Percentiles rank a stretch among this genome's conserved stretches.
These are phyloP conservation scores for Hydractinia symbiolongicarpus DNA, from an alignment of 30 jellyfish, hydroid and myxozoan species.

Conservation along the genomic window DNA sequence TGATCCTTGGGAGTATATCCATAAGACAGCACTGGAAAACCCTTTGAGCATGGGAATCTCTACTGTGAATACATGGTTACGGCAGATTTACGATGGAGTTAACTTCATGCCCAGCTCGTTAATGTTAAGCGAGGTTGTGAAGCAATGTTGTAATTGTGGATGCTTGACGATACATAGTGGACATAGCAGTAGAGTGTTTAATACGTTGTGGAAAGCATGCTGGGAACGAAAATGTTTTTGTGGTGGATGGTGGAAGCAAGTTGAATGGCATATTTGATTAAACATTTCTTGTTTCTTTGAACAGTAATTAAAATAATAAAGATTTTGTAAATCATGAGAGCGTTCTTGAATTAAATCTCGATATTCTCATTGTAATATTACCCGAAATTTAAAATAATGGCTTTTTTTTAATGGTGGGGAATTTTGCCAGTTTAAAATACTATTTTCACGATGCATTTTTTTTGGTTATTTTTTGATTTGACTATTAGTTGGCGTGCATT, in stretches of 20 bases:
- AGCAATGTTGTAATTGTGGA: slow-evolving; percentile 64
- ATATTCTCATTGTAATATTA: too few species aligned
- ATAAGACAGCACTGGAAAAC: slow-evolving; percentile 22
- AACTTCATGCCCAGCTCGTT: slow-evolving; percentile 42
- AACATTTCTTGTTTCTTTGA: background rate
- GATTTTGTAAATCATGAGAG: too few species aligned
- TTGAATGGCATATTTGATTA: slow-evolving; percentile 12
- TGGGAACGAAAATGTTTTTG: slow-evolving; percentile 58
- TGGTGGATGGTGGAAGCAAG: slow-evolving; percentile 72
- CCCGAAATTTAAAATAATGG: too few species aligned
- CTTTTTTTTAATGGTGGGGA: too few species aligned
- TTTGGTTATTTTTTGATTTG: too few species aligned
- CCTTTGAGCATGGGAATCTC: slow-evolving; percentile 17
- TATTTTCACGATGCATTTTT: too few species aligned
- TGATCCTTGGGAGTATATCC: slow-evolving; percentile 15
- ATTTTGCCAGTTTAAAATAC: too few species aligned
- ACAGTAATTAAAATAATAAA: too few species aligned
- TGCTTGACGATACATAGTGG: slow-evolving; percentile 38
- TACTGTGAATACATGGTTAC: slow-evolving; percentile 11
- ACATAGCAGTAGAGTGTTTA: slow-evolving; percentile 27
- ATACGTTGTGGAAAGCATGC: slow-evolving; percentile 43
- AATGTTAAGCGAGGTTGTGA: slow-evolving; percentile 50
- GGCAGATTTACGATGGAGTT: slow-evolving; percentile 44
- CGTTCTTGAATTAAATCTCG: too few species aligned
- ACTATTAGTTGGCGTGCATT: too few species aligned